Conservation (phyloP, 2,888 invertebrate genomes). For the Formica aserva region DNA sequence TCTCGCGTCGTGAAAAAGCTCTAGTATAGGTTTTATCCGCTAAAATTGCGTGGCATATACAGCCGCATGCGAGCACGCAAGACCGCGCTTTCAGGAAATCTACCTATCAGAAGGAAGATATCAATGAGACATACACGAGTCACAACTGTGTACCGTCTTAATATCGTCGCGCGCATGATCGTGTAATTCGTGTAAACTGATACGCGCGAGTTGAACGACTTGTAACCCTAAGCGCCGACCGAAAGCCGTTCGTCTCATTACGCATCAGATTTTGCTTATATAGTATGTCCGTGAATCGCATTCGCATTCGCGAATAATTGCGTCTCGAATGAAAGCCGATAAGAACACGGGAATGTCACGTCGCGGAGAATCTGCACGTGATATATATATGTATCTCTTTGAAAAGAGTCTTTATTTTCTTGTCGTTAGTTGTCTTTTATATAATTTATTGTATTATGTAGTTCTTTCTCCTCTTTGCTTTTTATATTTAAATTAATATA, state of each 20-base stretch:
- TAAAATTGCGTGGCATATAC: slow-evolving; percentile 62
- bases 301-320: slow-evolving; percentile 34
- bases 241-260: slow-evolving; percentile 2
- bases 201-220: slow-evolving; percentile 37
- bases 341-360: slow-evolving; percentile 20
- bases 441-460: background rate
- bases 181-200: slow-evolving; percentile 38
- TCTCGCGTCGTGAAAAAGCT: slow-evolving; percentile 46
- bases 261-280: slow-evolving; percentile 27
- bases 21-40: slow-evolving; percentile 51
- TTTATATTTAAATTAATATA: background rate
- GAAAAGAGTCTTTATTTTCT: slow-evolving; percentile 7
- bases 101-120: slow-evolving; percentile 36
- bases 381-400: background rate
- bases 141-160: background rate
- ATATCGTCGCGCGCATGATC: slow-evolving; percentile 33
- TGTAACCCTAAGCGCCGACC: slow-evolving; percentile 40
- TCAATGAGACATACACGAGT: slow-evolving; percentile 41
- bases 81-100: slow-evolving; percentile 24
- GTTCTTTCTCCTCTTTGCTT: background rate
- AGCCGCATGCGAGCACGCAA: slow-evolving; percentile 61
- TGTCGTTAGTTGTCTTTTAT: background rate
- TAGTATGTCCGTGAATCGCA: background rate
- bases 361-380: background rate
- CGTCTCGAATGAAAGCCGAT: slow-evolving; percentile 15